Percentiles rank a stretch among this genome's conserved stretches.
These are phyloP conservation scores for Knipowitschia caucasica DNA, from an alignment of 2,797 vertebrate species.

Conservation along the genomic window DNA sequence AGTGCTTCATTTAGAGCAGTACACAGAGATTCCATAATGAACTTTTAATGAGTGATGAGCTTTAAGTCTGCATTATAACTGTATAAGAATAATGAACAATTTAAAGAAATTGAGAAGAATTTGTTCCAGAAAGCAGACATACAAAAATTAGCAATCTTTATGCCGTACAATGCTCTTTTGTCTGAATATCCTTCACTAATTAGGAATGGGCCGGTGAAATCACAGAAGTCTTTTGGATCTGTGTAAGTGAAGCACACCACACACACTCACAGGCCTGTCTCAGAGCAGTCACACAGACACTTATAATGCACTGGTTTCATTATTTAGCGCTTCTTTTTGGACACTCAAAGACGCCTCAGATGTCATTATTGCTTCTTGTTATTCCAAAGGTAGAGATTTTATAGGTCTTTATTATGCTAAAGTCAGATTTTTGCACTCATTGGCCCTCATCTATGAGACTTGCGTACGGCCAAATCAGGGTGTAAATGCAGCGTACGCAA, in stretches of 20 bases:
- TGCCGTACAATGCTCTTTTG: background rate
- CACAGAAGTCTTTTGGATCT: conserved; percentile 1
- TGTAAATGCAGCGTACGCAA: no score
- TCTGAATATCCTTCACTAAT: conserved; percentile 5
- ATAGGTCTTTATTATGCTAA: no score
- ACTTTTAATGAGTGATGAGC: conserved; percentile 1
- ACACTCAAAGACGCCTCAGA: no score
- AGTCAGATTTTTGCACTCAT: no score
- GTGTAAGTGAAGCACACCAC: conserved; percentile 11
- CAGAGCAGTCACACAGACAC: conserved; percentile 25
- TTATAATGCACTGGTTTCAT: conserved; percentile 23
- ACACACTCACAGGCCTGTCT: conserved; percentile 20
- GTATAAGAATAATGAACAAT: background rate
- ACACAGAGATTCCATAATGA: background rate
- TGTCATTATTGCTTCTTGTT: no score
- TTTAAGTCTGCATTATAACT: background rate
- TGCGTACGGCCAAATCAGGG: no score
- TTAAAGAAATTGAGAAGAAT: background rate
- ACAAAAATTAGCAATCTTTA: background rate
- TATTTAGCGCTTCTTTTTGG: no score
- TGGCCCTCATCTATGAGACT: no score
- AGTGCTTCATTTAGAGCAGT: background rate
- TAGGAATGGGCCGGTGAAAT: conserved; percentile 5
- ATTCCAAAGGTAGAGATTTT: no score
- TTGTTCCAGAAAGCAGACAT: background rate